Percentiles rank a stretch among this genome's conserved stretches.
phyloP scores from a whole-genome alignment of 35 echinoderm and acorn worm species.

The Ptychodera flava region DNA sequence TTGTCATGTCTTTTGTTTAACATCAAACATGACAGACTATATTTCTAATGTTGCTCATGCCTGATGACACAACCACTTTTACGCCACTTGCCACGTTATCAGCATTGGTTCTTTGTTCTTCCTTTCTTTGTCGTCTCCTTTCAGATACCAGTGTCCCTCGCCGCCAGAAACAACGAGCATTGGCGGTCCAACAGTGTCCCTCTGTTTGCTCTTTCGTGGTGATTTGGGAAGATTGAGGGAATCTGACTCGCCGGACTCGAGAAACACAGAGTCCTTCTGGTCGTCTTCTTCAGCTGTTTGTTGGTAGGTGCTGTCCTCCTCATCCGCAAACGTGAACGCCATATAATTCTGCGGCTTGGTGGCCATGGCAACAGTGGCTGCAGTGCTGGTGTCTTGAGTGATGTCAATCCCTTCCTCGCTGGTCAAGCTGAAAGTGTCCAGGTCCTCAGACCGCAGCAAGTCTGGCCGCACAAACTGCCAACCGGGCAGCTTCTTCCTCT shows the following conservation, averaged over 20 bases:
- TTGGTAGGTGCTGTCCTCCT: constrained; percentile 14
- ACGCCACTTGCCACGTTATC: constrained; percentile 78
- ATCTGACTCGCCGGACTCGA: not conserved
- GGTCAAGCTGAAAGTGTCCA: constrained; percentile 81
- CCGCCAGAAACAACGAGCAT: constrained; percentile 77
- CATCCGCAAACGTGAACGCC: constrained; percentile 23
- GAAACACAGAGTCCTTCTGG: not conserved
- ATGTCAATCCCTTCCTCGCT: constrained; percentile 35
- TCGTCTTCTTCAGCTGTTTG: constrained; percentile 23
- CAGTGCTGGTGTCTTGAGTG: constrained; percentile 12
- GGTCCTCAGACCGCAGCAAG: constrained; percentile 58
- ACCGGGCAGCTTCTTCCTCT: constrained; percentile 72
- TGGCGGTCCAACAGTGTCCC: constrained; percentile 70
- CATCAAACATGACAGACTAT: too few species aligned
- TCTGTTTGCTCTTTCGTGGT: constrained; percentile 34
- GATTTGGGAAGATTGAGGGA: constrained; percentile 4
- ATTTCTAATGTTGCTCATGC: too few species aligned
- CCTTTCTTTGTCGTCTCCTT: constrained; percentile 35
- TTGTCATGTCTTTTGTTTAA: too few species aligned
- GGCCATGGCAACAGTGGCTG: constrained; percentile 23
- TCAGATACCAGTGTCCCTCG: constrained; percentile 84
- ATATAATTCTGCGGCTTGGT: constrained; percentile 14
- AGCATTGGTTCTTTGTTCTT: constrained; percentile 63
- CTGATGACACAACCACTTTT: too few species aligned
- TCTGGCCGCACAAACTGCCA: constrained; percentile 67